phyloP scores from a whole-genome alignment of 2,113 vertebrate species.

The Corythoichthys haematopterus region DNA sequence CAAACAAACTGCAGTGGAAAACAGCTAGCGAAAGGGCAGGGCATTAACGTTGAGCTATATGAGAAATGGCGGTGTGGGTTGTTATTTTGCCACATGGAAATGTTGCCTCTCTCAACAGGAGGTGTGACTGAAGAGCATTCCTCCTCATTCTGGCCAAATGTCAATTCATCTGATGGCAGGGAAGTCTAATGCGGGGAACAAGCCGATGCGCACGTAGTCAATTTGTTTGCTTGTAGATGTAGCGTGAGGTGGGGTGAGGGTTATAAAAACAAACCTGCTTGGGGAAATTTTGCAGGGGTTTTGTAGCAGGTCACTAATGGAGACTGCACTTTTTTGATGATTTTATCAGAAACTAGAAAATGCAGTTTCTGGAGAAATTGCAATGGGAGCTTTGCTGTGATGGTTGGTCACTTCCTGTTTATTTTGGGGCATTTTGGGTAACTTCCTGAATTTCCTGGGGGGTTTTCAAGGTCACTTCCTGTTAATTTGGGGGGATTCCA shows the following conservation, averaged over 20 bases:
- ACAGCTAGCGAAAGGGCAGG: constrained; percentile 2
- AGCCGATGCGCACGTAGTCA: constrained; percentile 48
- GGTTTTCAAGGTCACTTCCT: too few species aligned
- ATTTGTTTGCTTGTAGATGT: constrained; percentile 33
- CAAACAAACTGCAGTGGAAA: not conserved
- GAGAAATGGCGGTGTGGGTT: constrained; percentile 15
- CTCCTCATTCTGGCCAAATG: constrained; percentile 56
- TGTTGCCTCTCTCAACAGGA: constrained; percentile 24
- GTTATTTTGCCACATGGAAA: constrained; percentile 13
- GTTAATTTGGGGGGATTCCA: too few species aligned
- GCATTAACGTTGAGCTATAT: constrained; percentile 11
- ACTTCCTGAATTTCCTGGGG: too few species aligned
- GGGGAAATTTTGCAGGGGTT: not conserved
- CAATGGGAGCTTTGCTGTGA: too few species aligned
- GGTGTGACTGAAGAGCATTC: constrained; percentile 50
- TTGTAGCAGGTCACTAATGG: not conserved
- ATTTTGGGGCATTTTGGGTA: too few species aligned
- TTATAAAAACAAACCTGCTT: constrained; percentile 2
- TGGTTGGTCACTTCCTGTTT: too few species aligned
- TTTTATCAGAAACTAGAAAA: not conserved
- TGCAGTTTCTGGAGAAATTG: too few species aligned
- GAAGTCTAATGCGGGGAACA: constrained; percentile 53
- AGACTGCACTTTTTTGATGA: not conserved
- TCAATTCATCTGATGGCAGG: constrained; percentile 48
- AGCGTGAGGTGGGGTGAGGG: not conserved